phyloP scores from a whole-genome alignment of 2,113 vertebrate species.

The Tetrax tetrax region DNA sequence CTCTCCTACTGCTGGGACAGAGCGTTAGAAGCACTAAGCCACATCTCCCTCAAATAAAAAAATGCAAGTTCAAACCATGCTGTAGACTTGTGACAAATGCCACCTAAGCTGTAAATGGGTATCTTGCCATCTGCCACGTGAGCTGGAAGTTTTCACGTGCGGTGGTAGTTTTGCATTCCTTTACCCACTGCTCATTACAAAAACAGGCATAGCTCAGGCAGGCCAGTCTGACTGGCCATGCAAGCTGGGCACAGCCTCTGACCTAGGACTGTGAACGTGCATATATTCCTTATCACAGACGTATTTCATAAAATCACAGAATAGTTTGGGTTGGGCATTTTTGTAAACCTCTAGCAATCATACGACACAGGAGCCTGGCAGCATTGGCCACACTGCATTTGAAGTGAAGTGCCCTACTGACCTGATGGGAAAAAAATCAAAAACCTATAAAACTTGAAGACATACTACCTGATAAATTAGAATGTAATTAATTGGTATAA shows the following conservation, averaged over 20 bases:
- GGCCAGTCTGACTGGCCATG: background rate
- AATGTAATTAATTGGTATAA: background rate
- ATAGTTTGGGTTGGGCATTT: no score
- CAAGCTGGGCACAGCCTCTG: background rate
- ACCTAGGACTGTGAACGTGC: background rate
- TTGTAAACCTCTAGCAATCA: background rate
- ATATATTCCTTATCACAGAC: background rate
- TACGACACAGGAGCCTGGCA: background rate
- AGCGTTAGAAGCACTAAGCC: background rate
- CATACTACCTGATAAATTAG: background rate
- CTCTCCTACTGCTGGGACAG: background rate
- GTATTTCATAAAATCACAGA: background rate
- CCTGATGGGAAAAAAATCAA: fast-evolving
- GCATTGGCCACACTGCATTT: background rate
- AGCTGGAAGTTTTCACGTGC: background rate
- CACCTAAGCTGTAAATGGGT: background rate
- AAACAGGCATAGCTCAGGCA: background rate
- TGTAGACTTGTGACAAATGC: background rate
- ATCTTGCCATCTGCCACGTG: fast-evolving
- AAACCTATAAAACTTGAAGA: background rate
- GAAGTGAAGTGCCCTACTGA: background rate
- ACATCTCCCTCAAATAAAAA: background rate
- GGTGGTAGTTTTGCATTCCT: background rate
- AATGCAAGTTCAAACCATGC: background rate
- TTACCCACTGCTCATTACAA: background rate